These are phyloP conservation scores for Megastigmus dorsalis DNA, from an alignment of 2,888 invertebrate species.

Conservation along the genomic window DNA sequence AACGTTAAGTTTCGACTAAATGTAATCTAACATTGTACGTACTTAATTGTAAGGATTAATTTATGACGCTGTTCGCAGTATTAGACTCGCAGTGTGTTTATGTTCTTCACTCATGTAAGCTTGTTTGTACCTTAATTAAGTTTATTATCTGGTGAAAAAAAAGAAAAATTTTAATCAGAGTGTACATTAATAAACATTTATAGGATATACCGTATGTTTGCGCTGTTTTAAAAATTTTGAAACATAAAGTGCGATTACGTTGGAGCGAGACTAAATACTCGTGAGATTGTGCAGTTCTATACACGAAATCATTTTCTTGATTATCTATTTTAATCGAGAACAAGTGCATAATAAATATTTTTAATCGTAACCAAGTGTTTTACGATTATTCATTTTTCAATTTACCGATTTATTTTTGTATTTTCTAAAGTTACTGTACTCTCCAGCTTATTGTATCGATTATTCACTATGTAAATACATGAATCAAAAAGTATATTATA, in stretches of 20 bases:
- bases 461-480: too few species aligned
- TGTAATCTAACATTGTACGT: slow-evolving; percentile 42
- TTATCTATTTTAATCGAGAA: slow-evolving; percentile 43
- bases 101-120: slow-evolving; percentile 39
- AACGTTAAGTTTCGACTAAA: slow-evolving; percentile 32
- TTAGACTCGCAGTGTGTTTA: slow-evolving; percentile 45
- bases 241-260: slow-evolving; percentile 6
- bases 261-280: slow-evolving; percentile 16
- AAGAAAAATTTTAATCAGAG: slow-evolving; percentile 20
- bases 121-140: slow-evolving; percentile 36
- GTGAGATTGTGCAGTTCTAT: slow-evolving; percentile 12
- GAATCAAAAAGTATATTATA: too few species aligned
- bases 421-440: too few species aligned
- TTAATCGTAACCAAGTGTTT: slow-evolving; percentile 17
- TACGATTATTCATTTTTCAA: too few species aligned
- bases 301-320: slow-evolving; percentile 28
- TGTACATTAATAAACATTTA: slow-evolving; percentile 28
- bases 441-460: too few species aligned
- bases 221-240: slow-evolving; percentile 12
- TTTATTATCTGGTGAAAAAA: slow-evolving; percentile 17
- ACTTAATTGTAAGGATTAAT: slow-evolving; percentile 49
- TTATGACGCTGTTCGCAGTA: slow-evolving; percentile 48
- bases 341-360: slow-evolving; percentile 53
- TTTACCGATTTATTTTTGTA: too few species aligned
- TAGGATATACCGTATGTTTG: not conserved